A percentile compares a stretch with the other conserved stretches of the same genome.
These are phyloP conservation scores for Cyclargus thomasi DNA, from an alignment of 1,140 invertebrate species.

Conservation along the genomic window DNA sequence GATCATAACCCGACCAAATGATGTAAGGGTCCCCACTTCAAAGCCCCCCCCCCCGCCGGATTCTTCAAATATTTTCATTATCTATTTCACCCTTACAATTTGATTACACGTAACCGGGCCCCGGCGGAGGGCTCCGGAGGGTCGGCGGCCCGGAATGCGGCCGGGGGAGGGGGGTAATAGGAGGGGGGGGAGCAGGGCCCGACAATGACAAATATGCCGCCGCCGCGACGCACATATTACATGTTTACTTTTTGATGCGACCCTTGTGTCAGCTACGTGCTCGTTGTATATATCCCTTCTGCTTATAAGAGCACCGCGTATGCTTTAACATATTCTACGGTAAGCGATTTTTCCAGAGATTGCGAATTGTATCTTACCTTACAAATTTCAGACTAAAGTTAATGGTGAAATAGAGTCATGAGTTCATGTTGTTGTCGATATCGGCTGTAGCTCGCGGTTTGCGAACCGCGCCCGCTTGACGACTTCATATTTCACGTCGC, in stretches of 20 bases:
- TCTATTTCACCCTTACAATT: constrained; percentile 40
- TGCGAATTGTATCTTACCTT: too few relatives aligned
- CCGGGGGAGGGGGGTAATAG: background rate
- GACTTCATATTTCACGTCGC: background rate
- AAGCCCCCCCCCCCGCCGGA: constrained; percentile 28
- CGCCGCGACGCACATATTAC: constrained; percentile 1
- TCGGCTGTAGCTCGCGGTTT: background rate
- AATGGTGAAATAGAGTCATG: too few relatives aligned
- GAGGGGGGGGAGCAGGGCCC: constrained; percentile 7
- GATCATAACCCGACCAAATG: constrained; percentile 18
- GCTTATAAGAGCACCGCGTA: too few relatives aligned
- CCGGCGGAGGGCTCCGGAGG: constrained; percentile 16
- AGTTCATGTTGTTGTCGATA: too few relatives aligned
- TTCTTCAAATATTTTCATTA: constrained; percentile 40
- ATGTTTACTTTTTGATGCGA: background rate
- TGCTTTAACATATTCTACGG: too few relatives aligned
- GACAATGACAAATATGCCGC: constrained; percentile 5
- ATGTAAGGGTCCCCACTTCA: constrained; percentile 22
- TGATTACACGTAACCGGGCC: constrained; percentile 41
- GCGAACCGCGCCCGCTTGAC: background rate
- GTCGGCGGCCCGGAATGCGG: background rate
- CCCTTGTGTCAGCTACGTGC: background rate
- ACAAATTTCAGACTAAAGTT: too few relatives aligned
- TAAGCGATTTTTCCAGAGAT: too few relatives aligned
- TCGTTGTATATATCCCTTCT: background rate